Conservation (phyloP, 1,140 invertebrate species). For the Drosophila pseudoobscura region DNA sequence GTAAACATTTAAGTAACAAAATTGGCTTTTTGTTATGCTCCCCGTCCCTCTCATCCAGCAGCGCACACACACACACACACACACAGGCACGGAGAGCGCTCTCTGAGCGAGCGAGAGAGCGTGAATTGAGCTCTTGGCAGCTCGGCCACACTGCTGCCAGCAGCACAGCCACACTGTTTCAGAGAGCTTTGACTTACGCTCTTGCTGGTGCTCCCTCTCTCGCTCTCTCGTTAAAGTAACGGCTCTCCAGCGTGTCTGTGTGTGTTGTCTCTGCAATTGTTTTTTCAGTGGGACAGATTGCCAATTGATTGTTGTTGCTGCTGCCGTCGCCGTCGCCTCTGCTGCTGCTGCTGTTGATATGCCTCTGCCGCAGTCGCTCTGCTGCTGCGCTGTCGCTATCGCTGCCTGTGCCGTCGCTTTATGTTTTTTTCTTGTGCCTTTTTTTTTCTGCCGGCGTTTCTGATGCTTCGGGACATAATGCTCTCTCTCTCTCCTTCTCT, state of each 20-base stretch:
- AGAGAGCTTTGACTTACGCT: conserved; percentile 21
- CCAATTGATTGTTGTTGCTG: conserved; percentile 77
- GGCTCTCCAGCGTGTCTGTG: conserved; percentile 46
- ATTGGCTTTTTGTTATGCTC: conserved; percentile 82
- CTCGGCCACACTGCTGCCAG: conserved; percentile 49
- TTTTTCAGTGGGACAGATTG: conserved; percentile 81
- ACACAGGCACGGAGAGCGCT: conserved; percentile 15
- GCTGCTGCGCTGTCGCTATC: conserved; percentile 30
- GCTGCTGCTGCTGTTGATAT: conserved; percentile 15
- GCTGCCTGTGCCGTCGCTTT: conserved; percentile 46
- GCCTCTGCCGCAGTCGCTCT: conserved; percentile 16
- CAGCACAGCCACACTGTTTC: conserved; percentile 64
- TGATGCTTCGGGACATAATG: conserved; percentile 73
- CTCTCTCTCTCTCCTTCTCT: conserved; percentile 32
- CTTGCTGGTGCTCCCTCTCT: neutral
- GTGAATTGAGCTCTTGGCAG: conserved; percentile 17
- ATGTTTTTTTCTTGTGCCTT: conserved; percentile 63
- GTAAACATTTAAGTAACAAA: conserved; percentile 83
- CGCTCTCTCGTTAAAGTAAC: conserved; percentile 46
- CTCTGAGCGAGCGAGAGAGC: conserved; percentile 11
- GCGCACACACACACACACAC: neutral
- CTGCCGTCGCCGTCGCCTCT: conserved; percentile 25
- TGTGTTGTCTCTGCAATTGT: conserved; percentile 69
- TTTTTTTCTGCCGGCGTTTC: conserved; percentile 58
- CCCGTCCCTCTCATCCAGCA: conserved; percentile 9